Evolutionary conservation across 1,140 invertebrate genomes (phyloP).

Genomic region (Tetragnatha versicolor): DNA sequence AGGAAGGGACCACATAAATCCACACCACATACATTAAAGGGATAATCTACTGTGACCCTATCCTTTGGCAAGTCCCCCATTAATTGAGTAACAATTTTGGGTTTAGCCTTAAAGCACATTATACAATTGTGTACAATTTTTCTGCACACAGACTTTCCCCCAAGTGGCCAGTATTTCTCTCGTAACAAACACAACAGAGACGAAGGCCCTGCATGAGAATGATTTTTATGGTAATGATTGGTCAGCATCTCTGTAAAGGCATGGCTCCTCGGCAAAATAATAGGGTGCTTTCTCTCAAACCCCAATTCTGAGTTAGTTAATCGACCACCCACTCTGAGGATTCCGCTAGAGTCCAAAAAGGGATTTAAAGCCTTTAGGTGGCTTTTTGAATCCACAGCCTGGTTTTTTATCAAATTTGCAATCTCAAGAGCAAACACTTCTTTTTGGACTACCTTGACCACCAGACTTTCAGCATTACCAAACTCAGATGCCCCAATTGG

Average conservation of each 20-base stretch:
- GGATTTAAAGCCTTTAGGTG: conserved; percentile 1
- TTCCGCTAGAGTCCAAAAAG: conserved; percentile 15
- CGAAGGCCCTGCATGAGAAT: neutral
- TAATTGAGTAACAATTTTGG: neutral
- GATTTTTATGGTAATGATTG: neutral
- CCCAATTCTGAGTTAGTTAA: neutral
- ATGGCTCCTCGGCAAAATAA: neutral
- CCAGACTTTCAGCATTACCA: neutral
- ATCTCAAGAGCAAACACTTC: neutral
- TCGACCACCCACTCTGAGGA: neutral
- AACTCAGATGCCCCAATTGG: neutral
- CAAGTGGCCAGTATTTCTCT: conserved; percentile 13
- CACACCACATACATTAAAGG: too few relatives aligned
- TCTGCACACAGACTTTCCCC: neutral
- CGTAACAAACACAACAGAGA: neutral
- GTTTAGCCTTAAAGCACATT: conserved; percentile 17
- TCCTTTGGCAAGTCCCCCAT: neutral
- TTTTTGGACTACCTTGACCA: neutral
- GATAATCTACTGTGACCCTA: neutral
- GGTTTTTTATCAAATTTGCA: neutral
- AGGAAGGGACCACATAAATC: neutral
- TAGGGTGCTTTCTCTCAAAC: neutral
- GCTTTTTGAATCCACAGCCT: neutral
- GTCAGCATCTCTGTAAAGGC: neutral
- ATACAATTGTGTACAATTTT: conserved; percentile 26